Evolutionary conservation across 1,140 invertebrate genomes (phyloP).

Genomic region (Paraescarpia echinospica): DNA sequence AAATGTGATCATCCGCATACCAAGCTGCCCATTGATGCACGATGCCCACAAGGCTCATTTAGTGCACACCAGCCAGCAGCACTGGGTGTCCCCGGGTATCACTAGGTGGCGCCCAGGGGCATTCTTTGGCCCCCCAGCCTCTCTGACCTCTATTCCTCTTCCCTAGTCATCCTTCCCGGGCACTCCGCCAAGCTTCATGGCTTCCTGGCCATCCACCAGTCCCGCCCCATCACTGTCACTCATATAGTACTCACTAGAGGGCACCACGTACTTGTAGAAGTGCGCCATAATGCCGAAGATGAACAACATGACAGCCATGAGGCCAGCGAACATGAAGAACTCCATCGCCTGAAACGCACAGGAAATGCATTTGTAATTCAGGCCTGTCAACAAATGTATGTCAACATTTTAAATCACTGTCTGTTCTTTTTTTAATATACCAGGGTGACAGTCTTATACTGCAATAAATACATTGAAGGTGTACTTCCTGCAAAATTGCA

Average conservation of each 20-base stretch:
- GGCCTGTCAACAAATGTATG: no score
- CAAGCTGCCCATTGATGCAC: background rate
- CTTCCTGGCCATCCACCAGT: background rate
- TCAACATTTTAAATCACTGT: no score
- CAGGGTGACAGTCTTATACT: no score
- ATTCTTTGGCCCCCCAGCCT: no score
- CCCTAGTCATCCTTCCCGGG: background rate
- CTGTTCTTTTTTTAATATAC: no score
- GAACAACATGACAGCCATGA: constrained; percentile 82
- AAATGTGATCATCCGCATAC: background rate
- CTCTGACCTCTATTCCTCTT: background rate
- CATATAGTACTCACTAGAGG: background rate
- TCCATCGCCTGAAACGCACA: constrained; percentile 71
- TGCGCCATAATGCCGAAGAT: constrained; percentile 77
- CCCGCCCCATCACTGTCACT: background rate
- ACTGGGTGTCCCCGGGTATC: no score
- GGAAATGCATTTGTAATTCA: background rate
- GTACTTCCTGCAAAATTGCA: no score
- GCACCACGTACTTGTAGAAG: constrained; percentile 57
- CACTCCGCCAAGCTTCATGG: background rate
- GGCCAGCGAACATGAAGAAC: constrained; percentile 83
- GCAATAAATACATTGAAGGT: no score
- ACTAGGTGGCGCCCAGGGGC: no score
- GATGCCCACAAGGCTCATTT: background rate
- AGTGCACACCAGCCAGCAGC: background rate